Conservation (phyloP, 2,888 invertebrate species). For the Amphipyra tragopoginis region DNA sequence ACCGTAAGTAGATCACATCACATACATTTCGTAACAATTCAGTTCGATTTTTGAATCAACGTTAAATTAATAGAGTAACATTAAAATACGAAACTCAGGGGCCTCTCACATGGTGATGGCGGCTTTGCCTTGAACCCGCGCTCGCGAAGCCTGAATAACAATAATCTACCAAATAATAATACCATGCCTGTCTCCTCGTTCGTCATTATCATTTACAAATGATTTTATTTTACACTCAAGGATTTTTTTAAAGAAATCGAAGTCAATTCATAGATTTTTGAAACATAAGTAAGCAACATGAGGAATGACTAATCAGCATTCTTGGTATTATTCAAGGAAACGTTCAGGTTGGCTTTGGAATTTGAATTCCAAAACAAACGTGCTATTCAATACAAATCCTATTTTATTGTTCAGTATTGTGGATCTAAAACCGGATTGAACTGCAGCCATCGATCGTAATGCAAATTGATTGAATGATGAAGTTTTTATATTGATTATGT, state of each 20-base stretch:
- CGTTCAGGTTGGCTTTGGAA: constrained; percentile 59
- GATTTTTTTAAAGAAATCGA: constrained; percentile 22
- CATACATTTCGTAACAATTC: constrained; percentile 6
- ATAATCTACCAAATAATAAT: constrained; percentile 68
- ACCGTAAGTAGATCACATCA: constrained; percentile 1
- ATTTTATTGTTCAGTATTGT: constrained; percentile 66
- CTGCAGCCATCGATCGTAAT: constrained; percentile 52
- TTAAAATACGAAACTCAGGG: constrained; percentile 60
- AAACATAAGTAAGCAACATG: constrained; percentile 36
- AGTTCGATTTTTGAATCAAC: constrained; percentile 19
- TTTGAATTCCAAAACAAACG: constrained; percentile 73
- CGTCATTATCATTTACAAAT: constrained; percentile 44
- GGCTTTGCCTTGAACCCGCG: constrained; percentile 79
- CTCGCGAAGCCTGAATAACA: constrained; percentile 74
- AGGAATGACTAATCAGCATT: constrained; percentile 63
- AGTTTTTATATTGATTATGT: constrained; percentile 43
- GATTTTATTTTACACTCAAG: constrained; percentile 33
- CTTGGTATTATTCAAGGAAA: constrained; percentile 65
- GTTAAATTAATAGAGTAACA: constrained; percentile 45
- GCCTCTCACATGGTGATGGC: constrained; percentile 73
- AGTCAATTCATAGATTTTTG: constrained; percentile 38
- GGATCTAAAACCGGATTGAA: constrained; percentile 69
- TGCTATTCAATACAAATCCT: constrained; percentile 66
- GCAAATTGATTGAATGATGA: constrained; percentile 49
- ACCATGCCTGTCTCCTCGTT: constrained; percentile 42